Conservation (phyloP, 2,113 vertebrate species). For the Petrocephalus microphthalmus region DNA sequence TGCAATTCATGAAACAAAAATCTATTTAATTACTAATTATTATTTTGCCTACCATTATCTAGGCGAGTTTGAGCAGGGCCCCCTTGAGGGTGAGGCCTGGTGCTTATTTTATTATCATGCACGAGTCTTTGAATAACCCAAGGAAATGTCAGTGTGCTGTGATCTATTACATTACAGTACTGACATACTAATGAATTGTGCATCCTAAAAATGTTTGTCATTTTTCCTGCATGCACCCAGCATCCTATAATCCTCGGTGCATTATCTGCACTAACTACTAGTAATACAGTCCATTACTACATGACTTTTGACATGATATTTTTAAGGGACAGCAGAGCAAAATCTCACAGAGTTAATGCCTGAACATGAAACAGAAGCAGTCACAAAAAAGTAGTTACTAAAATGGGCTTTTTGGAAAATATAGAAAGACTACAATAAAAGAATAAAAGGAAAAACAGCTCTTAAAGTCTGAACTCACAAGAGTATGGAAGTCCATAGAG, state of each 20-base stretch:
- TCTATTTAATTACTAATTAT: not conserved
- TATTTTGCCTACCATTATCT: not conserved
- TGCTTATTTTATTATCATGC: not conserved
- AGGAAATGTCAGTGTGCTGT: not conserved
- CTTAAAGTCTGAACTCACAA: not conserved
- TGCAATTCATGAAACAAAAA: not conserved
- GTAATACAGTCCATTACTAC: not conserved
- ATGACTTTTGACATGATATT: not conserved
- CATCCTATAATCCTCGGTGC: not conserved
- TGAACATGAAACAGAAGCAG: not conserved
- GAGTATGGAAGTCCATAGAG: too few relatives aligned
- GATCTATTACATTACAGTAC: not conserved
- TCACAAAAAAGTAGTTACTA: not conserved
- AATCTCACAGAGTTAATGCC: not conserved
- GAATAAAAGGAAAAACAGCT: too few relatives aligned
- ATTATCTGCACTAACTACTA: not conserved
- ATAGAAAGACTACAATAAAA: not conserved
- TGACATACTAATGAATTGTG: not conserved
- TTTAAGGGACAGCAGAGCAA: not conserved
- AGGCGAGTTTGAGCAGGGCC: not conserved
- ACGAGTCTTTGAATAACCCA: not conserved
- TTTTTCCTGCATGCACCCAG: not conserved
- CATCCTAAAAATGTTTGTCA: not conserved
- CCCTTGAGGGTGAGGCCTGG: not conserved
- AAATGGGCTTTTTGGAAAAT: not conserved